Conservation (phyloP, 2,888 invertebrate genomes). For the Pyrrhosoma nymphula region DNA sequence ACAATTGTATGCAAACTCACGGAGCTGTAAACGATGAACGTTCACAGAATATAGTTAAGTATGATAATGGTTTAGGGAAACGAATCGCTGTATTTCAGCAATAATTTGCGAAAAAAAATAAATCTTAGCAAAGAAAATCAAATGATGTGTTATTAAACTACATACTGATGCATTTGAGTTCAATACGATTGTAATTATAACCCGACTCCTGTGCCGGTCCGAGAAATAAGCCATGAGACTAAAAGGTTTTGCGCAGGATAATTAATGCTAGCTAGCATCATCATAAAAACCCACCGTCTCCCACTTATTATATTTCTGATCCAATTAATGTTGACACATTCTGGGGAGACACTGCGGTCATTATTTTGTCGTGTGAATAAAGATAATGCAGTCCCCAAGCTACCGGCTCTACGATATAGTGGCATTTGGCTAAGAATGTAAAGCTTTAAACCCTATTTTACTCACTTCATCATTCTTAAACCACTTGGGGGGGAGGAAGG, state of each 20-base stretch:
- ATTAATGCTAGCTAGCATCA: neutral
- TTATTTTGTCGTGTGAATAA: slow-evolving; percentile 53
- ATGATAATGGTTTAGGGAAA: no score
- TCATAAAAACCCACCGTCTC: slow-evolving; percentile 11
- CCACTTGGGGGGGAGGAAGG: neutral
- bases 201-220: no score
- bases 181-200: no score
- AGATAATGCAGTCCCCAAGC: slow-evolving; percentile 43
- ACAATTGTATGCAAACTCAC: no score
- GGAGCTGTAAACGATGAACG: no score
- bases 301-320: neutral
- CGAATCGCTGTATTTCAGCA: no score
- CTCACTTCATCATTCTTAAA: slow-evolving; percentile 65
- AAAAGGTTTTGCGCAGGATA: neutral
- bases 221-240: no score
- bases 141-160: no score
- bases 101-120: no score
- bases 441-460: slow-evolving; percentile 64
- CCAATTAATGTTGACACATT: slow-evolving; percentile 66
- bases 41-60: no score
- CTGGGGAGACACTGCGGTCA: slow-evolving; percentile 46
- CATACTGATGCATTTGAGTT: no score
- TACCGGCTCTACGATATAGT: slow-evolving; percentile 22
- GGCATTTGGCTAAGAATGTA: slow-evolving; percentile 60
- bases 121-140: no score